Conservation (phyloP, 2,888 invertebrate genomes). For the Adineta ricciae region DNA sequence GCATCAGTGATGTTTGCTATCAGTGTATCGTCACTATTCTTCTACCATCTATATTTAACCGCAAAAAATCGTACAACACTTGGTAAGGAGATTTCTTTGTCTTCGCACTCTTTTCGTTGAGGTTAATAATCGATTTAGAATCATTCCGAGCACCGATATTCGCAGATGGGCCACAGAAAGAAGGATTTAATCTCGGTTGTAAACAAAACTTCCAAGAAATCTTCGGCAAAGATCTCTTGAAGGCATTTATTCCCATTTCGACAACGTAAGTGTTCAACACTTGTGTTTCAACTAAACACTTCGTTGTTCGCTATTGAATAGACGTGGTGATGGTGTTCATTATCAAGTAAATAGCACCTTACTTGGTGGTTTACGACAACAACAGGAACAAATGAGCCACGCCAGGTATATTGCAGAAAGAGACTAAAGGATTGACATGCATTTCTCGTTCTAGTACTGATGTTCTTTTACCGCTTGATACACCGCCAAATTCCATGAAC, state of each 20-base stretch:
- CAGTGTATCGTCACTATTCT: conserved; percentile 84
- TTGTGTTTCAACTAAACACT: too few relatives aligned
- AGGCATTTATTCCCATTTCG: conserved; percentile 81
- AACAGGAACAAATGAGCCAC: background rate
- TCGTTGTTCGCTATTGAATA: background rate
- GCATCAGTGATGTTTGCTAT: conserved; percentile 93
- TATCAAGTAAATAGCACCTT: background rate
- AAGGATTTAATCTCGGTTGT: conserved; percentile 84
- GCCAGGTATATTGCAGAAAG: background rate
- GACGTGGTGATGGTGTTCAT: background rate
- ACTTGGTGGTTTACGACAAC: conserved; percentile 1
- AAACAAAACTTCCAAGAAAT: conserved; percentile 87
- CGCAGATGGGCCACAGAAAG: conserved; percentile 77
- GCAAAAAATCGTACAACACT: conserved; percentile 84
- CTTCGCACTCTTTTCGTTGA: too few relatives aligned
- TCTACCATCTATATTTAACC: conserved; percentile 89
- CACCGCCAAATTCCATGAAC: background rate
- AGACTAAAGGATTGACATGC: too few relatives aligned
- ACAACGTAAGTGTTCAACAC: conserved; percentile 61
- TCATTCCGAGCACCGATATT: conserved; percentile 92
- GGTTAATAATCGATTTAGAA: conserved; percentile 60
- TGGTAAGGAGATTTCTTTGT: conserved; percentile 56
- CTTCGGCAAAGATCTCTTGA: conserved; percentile 72
- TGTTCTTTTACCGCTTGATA: background rate
- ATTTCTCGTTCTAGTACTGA: background rate